Conservation (phyloP, 2,888 invertebrate genomes). For the Andrena fulva region DNA sequence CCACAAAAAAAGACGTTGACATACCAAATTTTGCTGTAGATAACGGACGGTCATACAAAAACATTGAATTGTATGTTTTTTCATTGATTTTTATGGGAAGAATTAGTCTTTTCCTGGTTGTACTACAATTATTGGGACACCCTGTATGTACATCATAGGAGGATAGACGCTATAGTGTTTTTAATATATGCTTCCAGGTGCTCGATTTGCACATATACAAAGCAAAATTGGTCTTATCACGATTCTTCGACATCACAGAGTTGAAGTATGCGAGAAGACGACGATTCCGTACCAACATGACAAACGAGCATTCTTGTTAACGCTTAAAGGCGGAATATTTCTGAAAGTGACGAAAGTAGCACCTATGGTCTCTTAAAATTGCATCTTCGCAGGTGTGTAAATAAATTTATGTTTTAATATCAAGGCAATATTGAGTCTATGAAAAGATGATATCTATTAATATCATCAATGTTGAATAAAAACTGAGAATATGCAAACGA, state of each 20-base stretch:
- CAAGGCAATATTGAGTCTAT: not conserved
- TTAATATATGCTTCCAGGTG: slow-evolving; percentile 7
- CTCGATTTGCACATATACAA: slow-evolving; percentile 18
- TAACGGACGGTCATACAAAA: no score
- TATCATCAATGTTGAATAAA: not conserved
- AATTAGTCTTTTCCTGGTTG: no score
- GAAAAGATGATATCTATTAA: not conserved
- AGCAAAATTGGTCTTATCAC: slow-evolving; percentile 6
- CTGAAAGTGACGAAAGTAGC: not conserved
- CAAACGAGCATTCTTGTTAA: not conserved
- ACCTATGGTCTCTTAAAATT: not conserved
- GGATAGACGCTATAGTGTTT: not conserved
- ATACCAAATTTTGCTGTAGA: no score
- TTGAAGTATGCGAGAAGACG: slow-evolving; percentile 24
- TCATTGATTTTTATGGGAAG: no score
- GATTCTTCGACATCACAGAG: slow-evolving; percentile 8
- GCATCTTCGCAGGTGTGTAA: not conserved
- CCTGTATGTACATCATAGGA: no score
- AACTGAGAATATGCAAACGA: not conserved
- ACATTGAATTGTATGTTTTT: no score
- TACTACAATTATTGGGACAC: no score
- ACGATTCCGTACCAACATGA: not conserved
- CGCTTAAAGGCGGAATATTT: not conserved
- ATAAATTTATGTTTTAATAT: not conserved
- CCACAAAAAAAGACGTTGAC: no score